Percentiles rank a stretch among this genome's conserved stretches.
These are phyloP conservation scores for Eulemur albifrons DNA, from an alignment of 2,797 vertebrate genomes.

Conservation along the genomic window DNA sequence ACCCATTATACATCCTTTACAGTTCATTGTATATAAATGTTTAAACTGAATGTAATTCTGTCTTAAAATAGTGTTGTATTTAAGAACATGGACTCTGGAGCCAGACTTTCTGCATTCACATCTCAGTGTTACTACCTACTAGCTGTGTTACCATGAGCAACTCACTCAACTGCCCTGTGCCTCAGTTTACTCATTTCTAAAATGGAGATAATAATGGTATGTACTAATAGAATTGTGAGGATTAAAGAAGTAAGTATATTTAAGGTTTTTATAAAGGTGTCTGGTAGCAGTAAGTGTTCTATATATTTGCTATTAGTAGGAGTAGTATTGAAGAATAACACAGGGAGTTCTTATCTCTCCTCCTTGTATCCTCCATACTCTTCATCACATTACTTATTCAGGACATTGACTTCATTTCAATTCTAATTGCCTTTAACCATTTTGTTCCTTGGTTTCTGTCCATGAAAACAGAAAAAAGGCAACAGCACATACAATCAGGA, in stretches of 20 bases:
- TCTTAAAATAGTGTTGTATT: neutral
- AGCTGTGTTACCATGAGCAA: neutral
- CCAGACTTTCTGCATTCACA: neutral
- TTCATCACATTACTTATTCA: neutral
- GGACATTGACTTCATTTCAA: neutral
- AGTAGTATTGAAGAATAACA: neutral
- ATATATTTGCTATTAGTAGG: neutral
- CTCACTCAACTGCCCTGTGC: neutral
- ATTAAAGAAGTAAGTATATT: neutral
- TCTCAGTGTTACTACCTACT: neutral
- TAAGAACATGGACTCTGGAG: neutral
- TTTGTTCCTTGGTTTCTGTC: slow-evolving; percentile 26
- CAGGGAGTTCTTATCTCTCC: neutral
- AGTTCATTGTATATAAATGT: slow-evolving; percentile 22
- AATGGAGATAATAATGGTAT: neutral
- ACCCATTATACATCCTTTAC: neutral
- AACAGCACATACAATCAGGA: neutral
- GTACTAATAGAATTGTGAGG: neutral
- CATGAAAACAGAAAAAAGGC: neutral
- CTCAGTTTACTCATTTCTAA: slow-evolving; percentile 3
- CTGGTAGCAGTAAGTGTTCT: neutral
- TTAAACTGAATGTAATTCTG: neutral
- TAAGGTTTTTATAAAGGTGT: neutral
- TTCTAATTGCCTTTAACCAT: slow-evolving; percentile 1
- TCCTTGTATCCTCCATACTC: neutral